Percentiles rank a stretch among this genome's conserved stretches.
Evolutionary conservation across 2,797 vertebrate genomes (phyloP).

Genomic region (Micropoecilia bifurca): DNA sequence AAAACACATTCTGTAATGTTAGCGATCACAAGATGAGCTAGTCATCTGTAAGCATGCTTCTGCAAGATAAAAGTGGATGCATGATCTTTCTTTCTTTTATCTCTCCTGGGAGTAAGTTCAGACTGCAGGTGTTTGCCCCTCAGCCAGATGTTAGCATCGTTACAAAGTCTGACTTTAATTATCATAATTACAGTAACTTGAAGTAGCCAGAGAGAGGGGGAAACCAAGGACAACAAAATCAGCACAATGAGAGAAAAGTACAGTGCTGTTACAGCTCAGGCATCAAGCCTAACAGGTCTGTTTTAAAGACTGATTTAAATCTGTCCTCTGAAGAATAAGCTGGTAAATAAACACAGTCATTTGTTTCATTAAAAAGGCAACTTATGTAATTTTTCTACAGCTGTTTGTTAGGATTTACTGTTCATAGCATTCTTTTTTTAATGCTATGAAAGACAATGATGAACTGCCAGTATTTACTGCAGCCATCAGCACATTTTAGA

Average conservation of each 20-base stretch:
- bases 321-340: background rate
- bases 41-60: background rate
- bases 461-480: background rate
- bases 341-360: background rate
- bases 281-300: background rate
- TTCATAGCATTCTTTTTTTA: background rate
- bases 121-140: slow-evolving; percentile 56
- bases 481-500: background rate
- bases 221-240: slow-evolving; percentile 2
- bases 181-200: slow-evolving; percentile 48
- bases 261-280: background rate
- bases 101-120: slow-evolving; percentile 20
- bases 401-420: background rate
- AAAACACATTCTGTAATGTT: slow-evolving; percentile 9
- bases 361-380: too few relatives aligned
- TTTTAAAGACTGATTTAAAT: background rate
- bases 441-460: too few relatives aligned
- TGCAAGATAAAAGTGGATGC: slow-evolving; percentile 11
- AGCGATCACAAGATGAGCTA: slow-evolving; percentile 15
- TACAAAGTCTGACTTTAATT: slow-evolving; percentile 41
- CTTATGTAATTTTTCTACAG: too few relatives aligned
- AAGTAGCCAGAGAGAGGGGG: slow-evolving; percentile 16
- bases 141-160: slow-evolving; percentile 45
- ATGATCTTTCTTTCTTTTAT: slow-evolving; percentile 8
- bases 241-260: slow-evolving; percentile 13